Evolutionary conservation across 2,797 vertebrate species (phyloP), one percentile per base, ranked within the genome.

Genomic region (Arrhamphus sclerolepis): DNA sequence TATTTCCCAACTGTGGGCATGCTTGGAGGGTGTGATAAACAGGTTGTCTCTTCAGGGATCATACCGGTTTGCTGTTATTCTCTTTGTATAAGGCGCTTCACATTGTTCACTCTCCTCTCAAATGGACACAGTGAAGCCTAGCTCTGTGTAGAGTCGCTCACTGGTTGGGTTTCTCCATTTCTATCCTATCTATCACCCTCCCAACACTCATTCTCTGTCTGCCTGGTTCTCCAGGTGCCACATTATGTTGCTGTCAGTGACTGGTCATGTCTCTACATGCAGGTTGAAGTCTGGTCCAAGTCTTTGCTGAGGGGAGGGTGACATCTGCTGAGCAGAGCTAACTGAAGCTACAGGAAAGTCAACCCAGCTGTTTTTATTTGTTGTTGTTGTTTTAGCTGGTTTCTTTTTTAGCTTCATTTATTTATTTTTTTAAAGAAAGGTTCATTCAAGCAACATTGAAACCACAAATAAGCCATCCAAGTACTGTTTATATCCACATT

Each of bases 251-350:
- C 75, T 79, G 84, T 78, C 83, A 78, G 66, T 60, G 82, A 73
- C 73, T 62, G 83, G 76, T 80, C 78, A 65, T 86, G 87, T 87
- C 28, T 48, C 66, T 76, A 80, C 85, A 85, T 72, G 81, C 77
- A 75, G 72, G 68, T 62, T 61, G 63, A 66, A 72, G 65, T 64
- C 61, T 65, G 70, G 62, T 82, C 78, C 72, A 63, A 71, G 72
- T 66, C 61, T 80, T 73, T 78, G 72, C 72, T 10, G 59, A 81
- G 75, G 69, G 83, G 76, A 88, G 82, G 78, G 78, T 78, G 87
- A 87, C 84, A 89, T 89, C 87, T 88, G 84, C 67, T 78, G 84
- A 84, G 80, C 61, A 26, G 76, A 84, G 72, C 63, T 61, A 78
- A 81, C 72, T 40, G 53, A 64, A 39, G 58, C 60, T 67, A 52